Evolutionary conservation across 1,140 invertebrate genomes (phyloP).

Genomic region (Coptotermes formosanus): DNA sequence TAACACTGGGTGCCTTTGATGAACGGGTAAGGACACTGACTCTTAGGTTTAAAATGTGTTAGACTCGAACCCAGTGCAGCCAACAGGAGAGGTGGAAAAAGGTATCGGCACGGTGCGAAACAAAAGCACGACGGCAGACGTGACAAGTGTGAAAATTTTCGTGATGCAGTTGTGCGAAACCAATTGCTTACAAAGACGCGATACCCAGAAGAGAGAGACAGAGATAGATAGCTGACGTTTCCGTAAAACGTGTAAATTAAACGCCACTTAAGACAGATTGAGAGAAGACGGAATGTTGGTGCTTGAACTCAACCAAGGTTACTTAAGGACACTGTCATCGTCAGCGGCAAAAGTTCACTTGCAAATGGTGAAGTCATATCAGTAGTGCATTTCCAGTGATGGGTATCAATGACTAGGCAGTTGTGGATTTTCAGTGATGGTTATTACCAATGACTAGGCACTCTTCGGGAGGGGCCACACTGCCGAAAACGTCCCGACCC

Average conservation of each 20-base stretch:
- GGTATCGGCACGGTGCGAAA: not conserved
- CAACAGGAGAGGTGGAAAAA: not conserved
- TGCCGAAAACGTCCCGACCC: too few species aligned
- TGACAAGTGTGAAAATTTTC: not conserved
- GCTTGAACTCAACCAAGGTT: not conserved
- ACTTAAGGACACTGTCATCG: not conserved
- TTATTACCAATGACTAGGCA: not conserved
- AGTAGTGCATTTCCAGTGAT: not conserved
- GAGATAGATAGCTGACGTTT: not conserved
- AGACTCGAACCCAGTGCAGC: not conserved
- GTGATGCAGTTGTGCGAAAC: conserved; percentile 2
- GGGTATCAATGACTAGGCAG: not conserved
- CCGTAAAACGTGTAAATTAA: conserved; percentile 1
- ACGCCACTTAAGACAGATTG: not conserved
- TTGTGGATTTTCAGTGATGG: too few species aligned
- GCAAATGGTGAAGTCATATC: too few species aligned
- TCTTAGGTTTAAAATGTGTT: not conserved
- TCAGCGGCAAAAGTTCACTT: too few species aligned
- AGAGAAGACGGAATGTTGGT: not conserved
- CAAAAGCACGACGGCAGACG: not conserved
- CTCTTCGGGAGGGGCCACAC: not conserved
- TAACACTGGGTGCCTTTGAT: too few species aligned
- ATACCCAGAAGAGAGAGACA: not conserved
- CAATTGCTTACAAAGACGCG: not conserved
- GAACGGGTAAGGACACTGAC: not conserved